Conservation (phyloP, 2,888 invertebrate species). For the Hymenopus coronatus region DNA sequence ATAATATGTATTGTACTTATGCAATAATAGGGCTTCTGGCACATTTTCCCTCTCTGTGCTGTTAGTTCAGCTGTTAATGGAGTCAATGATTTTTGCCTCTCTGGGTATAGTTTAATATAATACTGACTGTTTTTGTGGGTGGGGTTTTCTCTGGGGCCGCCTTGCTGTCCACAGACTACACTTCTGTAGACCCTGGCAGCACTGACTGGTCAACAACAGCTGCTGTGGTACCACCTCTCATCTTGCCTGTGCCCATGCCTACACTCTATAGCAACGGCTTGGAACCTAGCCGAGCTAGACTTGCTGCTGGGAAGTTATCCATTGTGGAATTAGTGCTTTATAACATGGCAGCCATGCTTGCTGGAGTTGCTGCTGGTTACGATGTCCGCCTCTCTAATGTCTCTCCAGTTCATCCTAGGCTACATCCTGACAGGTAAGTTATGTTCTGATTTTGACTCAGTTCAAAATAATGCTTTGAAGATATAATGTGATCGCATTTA, state of each 20-base stretch:
- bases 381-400: conserved; percentile 88
- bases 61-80: background rate
- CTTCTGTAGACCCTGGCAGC: conserved; percentile 39
- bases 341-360: conserved; percentile 88
- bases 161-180: conserved; percentile 28
- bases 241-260: conserved; percentile 65
- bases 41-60: background rate
- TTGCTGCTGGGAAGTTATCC: conserved; percentile 55
- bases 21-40: background rate
- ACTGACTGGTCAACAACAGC: background rate
- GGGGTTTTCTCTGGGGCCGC: background rate
- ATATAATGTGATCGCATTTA: background rate
- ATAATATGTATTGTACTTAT: background rate
- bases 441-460: background rate
- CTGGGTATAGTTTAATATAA: background rate
- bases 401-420: conserved; percentile 75
- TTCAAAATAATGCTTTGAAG: background rate
- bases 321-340: conserved; percentile 77
- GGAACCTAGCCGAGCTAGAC: conserved; percentile 20
- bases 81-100: background rate
- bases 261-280: conserved; percentile 67
- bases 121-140: conserved; percentile 16
- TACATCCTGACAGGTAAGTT: conserved; percentile 67
- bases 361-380: conserved; percentile 87
- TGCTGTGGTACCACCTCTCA: conserved; percentile 36